These are phyloP conservation scores for Nannobrachium achirus DNA, from an alignment of 2,113 vertebrate genomes.

Conservation along the genomic window DNA sequence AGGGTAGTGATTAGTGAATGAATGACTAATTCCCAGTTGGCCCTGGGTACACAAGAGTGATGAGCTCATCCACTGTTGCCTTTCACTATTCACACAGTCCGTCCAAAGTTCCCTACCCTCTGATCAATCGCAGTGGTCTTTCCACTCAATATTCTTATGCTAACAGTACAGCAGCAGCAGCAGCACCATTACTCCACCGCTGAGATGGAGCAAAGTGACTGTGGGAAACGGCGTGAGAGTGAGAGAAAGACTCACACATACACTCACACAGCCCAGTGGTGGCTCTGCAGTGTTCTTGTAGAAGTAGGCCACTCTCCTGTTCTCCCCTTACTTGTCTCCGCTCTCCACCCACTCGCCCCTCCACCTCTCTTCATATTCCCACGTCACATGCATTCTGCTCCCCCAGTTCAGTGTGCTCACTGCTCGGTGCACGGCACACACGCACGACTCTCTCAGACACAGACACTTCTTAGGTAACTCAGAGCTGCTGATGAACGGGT, in stretches of 20 bases:
- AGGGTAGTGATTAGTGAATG: no score
- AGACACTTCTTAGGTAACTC: no score
- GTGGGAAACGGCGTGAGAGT: not conserved
- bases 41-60: not conserved
- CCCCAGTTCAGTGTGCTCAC: not conserved
- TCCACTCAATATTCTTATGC: no score
- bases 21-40: not conserved
- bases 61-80: not conserved
- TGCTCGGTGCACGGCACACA: no score
- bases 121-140: no score
- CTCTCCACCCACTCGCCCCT: constrained; percentile 2
- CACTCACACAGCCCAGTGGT: constrained; percentile 38
- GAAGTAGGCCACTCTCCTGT: constrained; percentile 61
- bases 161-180: no score
- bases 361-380: constrained; percentile 1
- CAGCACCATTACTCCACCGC: no score
- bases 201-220: not conserved
- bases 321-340: constrained; percentile 7
- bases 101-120: no score
- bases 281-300: constrained; percentile 54
- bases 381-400: not conserved
- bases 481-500: no score
- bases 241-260: constrained; percentile 5
- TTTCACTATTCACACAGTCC: not conserved
- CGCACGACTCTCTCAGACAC: no score